Evolutionary conservation across 2,113 vertebrate species (phyloP), one percentile per base, ranked within the genome.

Genomic region (Oreochromis tanganicae): DNA sequence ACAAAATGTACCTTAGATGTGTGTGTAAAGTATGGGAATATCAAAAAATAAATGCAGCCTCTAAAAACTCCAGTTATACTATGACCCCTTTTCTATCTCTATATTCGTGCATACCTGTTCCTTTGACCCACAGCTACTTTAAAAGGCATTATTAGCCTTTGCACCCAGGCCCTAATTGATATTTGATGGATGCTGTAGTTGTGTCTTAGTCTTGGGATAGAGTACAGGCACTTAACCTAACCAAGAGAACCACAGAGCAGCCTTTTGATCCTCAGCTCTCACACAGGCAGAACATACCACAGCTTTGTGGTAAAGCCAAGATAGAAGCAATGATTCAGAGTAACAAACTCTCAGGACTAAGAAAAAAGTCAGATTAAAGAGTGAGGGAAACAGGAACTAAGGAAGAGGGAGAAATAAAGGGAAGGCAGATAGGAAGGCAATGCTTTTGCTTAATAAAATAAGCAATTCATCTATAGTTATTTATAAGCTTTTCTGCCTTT

Each of bases 111-210:
- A 84, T 59, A 75, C 57, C 85, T 90, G 88, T 19, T 88, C 48
- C 85, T 85, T 92, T 93, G 90, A 93, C 92, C 88, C 6, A 13
- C 5, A 10, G 66, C 85, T 86, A 32, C 89, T 87, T 91, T 85
- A 89, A 83, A 84, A 50, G 32, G 63, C 85, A 71, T 83, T 88
- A 85, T 94, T 90, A 91, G 80, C 41, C 87, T 93, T 94, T 10
- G 21, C 95, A 91, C 92, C 52, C 3, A 36, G 81, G 38, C 85
- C n/a, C 93, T 94, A 96, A 96, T 95, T 94, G 93, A 91, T 91
- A 92, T 95, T 93, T 94, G 93, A 95, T 92, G 90, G 92, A 93
- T 82, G 92, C 85, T 24, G 63, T 9, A 48, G 91, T 91, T 38
- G 71, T 87, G 83, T 86, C 87, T 84, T 46, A 41, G 41, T 89